These are phyloP conservation scores for Phataginus tetradactyla DNA, from an alignment of 2,797 vertebrate genomes.

Conservation along the genomic window DNA sequence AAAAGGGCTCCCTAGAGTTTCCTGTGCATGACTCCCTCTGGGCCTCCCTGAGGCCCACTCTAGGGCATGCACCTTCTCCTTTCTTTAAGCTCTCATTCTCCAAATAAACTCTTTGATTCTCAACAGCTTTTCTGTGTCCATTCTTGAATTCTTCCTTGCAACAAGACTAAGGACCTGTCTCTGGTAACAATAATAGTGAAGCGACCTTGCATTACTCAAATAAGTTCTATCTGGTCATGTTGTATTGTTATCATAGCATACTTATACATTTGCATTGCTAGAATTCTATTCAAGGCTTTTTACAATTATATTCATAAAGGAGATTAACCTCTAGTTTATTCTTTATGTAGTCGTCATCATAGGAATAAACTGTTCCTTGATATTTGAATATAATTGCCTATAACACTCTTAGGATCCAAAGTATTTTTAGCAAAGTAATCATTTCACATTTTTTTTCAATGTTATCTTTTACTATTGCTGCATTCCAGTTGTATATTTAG, in stretches of 20 bases:
- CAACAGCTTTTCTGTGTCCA: too few species aligned
- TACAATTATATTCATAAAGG: constrained; percentile 5
- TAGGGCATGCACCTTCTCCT: too few species aligned
- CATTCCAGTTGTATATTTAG: not conserved
- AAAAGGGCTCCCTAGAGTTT: too few species aligned
- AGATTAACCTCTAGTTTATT: not conserved
- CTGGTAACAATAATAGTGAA: not conserved
- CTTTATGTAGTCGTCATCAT: not conserved
- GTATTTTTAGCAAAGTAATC: constrained; percentile 7
- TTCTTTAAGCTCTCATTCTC: too few species aligned
- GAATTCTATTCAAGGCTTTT: not conserved
- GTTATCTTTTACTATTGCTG: not conserved
- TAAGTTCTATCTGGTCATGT: not conserved
- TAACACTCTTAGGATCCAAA: not conserved
- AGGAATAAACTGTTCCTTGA: not conserved
- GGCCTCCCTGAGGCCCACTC: too few species aligned
- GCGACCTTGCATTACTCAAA: not conserved
- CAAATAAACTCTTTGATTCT: too few species aligned
- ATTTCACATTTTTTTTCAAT: not conserved
- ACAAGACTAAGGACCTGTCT: too few species aligned
- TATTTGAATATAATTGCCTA: not conserved
- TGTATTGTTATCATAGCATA: not conserved
- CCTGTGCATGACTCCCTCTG: too few species aligned
- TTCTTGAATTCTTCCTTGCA: too few species aligned
- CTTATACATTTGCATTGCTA: not conserved